Conservation (phyloP, 1,140 invertebrate species). For the Whitmania pigra region DNA sequence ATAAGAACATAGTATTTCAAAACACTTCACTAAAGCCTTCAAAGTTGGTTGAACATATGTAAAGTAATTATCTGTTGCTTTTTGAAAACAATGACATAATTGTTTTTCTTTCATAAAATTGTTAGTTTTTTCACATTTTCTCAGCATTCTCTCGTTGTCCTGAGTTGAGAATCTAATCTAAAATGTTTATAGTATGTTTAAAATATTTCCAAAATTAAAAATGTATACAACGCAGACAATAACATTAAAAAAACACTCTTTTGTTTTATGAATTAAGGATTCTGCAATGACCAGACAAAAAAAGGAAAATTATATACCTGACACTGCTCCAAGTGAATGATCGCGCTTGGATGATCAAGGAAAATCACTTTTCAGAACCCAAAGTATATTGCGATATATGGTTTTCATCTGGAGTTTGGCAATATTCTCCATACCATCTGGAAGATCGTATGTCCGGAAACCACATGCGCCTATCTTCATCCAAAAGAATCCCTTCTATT, state of each 20-base stretch:
- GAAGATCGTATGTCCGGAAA: slow-evolving; percentile 3
- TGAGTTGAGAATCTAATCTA: no score
- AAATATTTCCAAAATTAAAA: neutral
- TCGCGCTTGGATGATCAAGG: neutral
- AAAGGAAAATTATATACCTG: neutral
- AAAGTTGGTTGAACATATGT: neutral
- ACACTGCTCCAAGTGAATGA: no score
- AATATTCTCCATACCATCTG: slow-evolving; percentile 3
- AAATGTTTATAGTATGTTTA: no score
- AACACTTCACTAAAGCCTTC: neutral
- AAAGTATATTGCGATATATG: neutral
- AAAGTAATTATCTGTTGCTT: neutral
- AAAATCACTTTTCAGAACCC: no score
- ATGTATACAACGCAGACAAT: neutral
- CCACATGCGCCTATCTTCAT: slow-evolving; percentile 7
- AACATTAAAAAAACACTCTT: neutral
- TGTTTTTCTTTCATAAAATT: no score
- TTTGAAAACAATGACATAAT: neutral
- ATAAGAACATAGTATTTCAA: neutral
- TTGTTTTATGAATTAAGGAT: neutral
- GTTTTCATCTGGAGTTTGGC: neutral
- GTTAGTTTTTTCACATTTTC: no score
- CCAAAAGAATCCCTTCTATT: neutral
- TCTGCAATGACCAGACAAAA: neutral
- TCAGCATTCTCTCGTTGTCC: no score